Conservation (phyloP, 2,113 vertebrate genomes). For the Meleagris gallopavo region DNA sequence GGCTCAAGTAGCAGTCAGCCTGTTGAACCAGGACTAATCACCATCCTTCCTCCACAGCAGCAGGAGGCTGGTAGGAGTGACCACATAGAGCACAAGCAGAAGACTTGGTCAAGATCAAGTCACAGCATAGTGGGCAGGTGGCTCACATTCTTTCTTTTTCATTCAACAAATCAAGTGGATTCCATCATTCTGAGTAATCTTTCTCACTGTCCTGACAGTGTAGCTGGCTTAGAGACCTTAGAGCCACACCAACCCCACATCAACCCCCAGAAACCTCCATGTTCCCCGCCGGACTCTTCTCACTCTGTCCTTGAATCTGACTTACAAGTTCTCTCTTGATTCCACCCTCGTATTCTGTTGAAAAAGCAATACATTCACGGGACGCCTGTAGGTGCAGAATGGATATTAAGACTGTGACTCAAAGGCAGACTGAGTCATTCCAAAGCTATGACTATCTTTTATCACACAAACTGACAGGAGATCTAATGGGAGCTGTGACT, state of each 20-base stretch:
- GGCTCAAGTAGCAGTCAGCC: not conserved
- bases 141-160: not conserved
- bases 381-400: not conserved
- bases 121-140: no score
- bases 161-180: not conserved
- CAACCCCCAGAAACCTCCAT: not conserved
- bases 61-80: not conserved
- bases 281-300: not conserved
- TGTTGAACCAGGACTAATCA: not conserved
- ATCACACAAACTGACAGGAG: not conserved
- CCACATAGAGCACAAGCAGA: not conserved
- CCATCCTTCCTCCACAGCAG: not conserved
- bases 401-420: not conserved
- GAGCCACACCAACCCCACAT: not conserved
- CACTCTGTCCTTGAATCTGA: not conserved
- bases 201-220: not conserved
- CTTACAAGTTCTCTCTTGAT: not conserved
- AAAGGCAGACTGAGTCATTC: not conserved
- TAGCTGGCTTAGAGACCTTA: not conserved
- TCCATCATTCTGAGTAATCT: not conserved
- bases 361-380: not conserved
- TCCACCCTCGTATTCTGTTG: not conserved
- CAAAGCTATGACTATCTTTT: not conserved
- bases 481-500: not conserved
- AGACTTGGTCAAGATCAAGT: not conserved